Evolutionary conservation across 2,888 invertebrate species (phyloP), one percentile per base, ranked within the genome.

Genomic region (Digitonthophagus gazella): DNA sequence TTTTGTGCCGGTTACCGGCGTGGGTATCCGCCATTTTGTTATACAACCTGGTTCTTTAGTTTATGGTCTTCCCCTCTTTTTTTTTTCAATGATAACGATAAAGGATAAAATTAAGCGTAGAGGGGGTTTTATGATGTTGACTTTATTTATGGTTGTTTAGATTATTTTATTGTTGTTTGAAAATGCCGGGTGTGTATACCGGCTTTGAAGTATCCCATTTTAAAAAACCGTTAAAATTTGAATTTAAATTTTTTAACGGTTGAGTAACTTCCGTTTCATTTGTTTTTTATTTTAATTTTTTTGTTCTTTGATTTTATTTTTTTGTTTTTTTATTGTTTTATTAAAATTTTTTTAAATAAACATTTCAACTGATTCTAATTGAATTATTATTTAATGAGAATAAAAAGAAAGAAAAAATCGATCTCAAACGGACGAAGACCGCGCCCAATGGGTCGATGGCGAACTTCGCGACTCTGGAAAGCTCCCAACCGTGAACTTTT

Each of bases 11-110:
- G n/a, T n/a, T n/a, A n/a, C 11, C 8, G 63, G 67, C 67, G 54
- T 57, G 20, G n/a, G 11, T 8, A 14, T 61, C 65, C 44, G 68
- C 68, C 68, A 69, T 69, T 15, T 69, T 69, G 68, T 66, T 15
- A 5, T 61, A 14, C 18, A 16, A 58, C 14, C 57, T 15, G 57
- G 57, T n/a, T n/a, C 3, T 15, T 5, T 15, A 14, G 57, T n/a
- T 57, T 57, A 11, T n/a, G 15, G 57, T 14, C 15, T 57, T 57
- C 6, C 15, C n/a, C 15, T n/a, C 57, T 1, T 15, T 2, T 15
- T 15, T 57, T 11, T 1, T 11, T 5, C 2, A 6, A 8, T 8
- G 2, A 57, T 15, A 57, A 15, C 57, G n/a, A 2, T 57, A 2
- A 57, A n/a, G n/a, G n/a, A n/a, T n/a, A n/a, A n/a, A n/a, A n/a